Conservation (phyloP, 2,797 vertebrate species). For the Muraenolepis orangiensis region DNA sequence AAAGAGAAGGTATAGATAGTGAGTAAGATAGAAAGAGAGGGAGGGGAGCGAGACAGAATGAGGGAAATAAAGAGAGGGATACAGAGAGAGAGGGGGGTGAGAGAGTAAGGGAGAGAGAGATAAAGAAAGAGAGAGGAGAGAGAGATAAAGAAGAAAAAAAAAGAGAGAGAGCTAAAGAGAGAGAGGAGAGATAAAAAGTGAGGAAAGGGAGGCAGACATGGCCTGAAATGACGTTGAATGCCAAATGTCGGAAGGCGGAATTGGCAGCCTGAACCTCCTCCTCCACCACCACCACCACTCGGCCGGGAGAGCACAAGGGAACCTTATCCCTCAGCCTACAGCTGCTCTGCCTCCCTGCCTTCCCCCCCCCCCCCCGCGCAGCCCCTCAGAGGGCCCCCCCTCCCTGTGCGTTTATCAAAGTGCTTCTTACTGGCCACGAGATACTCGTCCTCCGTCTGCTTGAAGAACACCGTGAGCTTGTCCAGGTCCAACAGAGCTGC, state of each 20-base stretch:
- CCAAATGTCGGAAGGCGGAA: conserved; percentile 33
- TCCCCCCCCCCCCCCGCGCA: conserved; percentile 14
- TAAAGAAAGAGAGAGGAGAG: neutral
- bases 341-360: conserved; percentile 50
- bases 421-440: conserved; percentile 89
- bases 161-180: no score
- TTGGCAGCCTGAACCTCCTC: conserved; percentile 35
- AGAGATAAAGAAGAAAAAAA: no score
- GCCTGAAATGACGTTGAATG: conserved; percentile 21
- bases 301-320: conserved; percentile 34
- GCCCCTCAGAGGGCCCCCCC: conserved; percentile 25
- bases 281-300: conserved; percentile 10
- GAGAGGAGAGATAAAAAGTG: neutral
- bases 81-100: neutral
- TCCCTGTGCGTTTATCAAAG: conserved; percentile 11
- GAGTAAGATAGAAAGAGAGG: neutral
- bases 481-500: conserved; percentile 90
- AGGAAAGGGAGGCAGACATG: neutral
- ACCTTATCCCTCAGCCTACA: conserved; percentile 48
- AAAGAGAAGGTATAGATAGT: neutral
- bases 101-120: neutral
- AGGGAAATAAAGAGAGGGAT: neutral
- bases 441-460: conserved; percentile 88
- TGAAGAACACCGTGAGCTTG: conserved; percentile 92
- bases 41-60: neutral